Evolutionary conservation across 1,140 invertebrate species (phyloP), one percentile per base, ranked within the genome.

Genomic region (Drosophila miranda): DNA sequence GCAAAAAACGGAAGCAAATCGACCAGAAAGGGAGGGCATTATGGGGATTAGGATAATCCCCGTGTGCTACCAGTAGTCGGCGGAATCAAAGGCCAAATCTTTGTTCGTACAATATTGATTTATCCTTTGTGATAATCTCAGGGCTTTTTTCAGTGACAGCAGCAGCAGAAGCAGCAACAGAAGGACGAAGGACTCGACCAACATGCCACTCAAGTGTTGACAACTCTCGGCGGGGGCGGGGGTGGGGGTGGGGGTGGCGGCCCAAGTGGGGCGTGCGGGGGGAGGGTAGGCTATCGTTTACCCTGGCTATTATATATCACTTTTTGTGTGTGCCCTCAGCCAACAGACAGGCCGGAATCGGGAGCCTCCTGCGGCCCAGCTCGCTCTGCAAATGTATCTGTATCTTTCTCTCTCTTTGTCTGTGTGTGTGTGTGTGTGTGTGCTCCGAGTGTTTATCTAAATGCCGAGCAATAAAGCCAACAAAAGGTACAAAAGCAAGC

Each of bases 401-500:
- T 67, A 58, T 52, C 41, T 50, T 19, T 41, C 38, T 57, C 23
- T 53, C 6, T 50, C n/a, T 46, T 19, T 43, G 5, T 42, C 16
- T 68, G 11, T 42, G 28, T 52, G 26, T 61, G 34, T 26, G 26
- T 61, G 34, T 26, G 16, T 16, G 16, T 16, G n/a, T 50, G n/a
- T 60, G 8, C 13, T 38, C 34, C 11, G 34, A 38, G 34, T 38
- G 56, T 74, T 70, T 74, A 64, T 64, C 70, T 74, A 74, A 74
- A 70, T 69, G 43, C 48, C 46, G 19, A 48, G 30, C 44, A 55
- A 72, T 63, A 63, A 73, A 64, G 66, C 66, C 66, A 59, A 59
- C 66, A 70, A 70, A 71, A 74, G 70, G 70, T 74, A 64, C 51
- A 74, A 74, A 74, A 64, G 48, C 41, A 69, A 73, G 30, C 30